These are phyloP conservation scores for Neodiprion pinetum DNA, from an alignment of 1,140 invertebrate species.

Conservation along the genomic window DNA sequence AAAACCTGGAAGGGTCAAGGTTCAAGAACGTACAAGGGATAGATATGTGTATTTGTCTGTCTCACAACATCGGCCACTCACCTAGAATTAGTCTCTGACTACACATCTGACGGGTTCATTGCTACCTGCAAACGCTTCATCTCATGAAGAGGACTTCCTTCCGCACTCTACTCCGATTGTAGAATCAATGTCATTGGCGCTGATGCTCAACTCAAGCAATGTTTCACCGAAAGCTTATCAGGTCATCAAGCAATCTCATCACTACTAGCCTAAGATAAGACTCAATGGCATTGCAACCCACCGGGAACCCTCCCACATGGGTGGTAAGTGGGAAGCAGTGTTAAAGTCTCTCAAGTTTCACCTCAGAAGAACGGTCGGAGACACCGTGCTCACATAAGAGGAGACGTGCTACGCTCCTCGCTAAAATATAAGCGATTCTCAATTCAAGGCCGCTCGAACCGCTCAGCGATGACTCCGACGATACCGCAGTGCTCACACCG, in stretches of 20 bases:
- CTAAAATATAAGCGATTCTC: too few relatives aligned
- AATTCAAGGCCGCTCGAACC: too few relatives aligned
- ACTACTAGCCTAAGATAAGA: not conserved
- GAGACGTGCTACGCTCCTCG: too few relatives aligned
- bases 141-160: constrained; percentile 35
- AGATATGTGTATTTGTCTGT: constrained; percentile 38
- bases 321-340: not conserved
- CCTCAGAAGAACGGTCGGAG: too few relatives aligned
- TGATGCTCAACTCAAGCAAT: constrained; percentile 17
- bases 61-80: constrained; percentile 48
- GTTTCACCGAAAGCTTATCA: constrained; percentile 11
- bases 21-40: constrained; percentile 31
- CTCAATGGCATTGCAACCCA: not conserved
- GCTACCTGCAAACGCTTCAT: constrained; percentile 49
- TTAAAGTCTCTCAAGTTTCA: too few relatives aligned
- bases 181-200: constrained; percentile 39
- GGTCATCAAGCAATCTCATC: not conserved
- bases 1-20: constrained; percentile 24
- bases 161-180: constrained; percentile 33
- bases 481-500: too few relatives aligned
- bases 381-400: too few relatives aligned
- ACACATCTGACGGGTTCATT: constrained; percentile 50
- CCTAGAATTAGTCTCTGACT: constrained; percentile 47
- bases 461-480: too few relatives aligned
- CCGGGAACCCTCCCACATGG: too few relatives aligned